phyloP scores from a whole-genome alignment of 2,113 vertebrate species.

The Barnardius zonarius region DNA sequence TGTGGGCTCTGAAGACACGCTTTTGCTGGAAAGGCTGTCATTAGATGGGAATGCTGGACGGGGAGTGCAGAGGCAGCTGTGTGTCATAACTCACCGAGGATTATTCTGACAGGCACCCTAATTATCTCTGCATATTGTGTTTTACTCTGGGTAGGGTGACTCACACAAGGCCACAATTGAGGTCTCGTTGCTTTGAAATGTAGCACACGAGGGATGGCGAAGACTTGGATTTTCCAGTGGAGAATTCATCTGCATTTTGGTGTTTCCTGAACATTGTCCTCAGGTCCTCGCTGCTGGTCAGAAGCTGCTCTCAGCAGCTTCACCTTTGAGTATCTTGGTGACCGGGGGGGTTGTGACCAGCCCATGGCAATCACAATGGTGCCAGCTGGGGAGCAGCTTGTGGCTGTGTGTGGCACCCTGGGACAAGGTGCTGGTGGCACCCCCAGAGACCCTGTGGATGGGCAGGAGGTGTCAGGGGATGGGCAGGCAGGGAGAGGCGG shows the following conservation, averaged over 20 bases:
- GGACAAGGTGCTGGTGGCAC: not conserved
- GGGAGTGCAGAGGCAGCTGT: not conserved
- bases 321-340: not conserved
- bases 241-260: not conserved
- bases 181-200: conserved; percentile 36
- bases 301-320: not conserved
- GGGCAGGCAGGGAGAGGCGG: not conserved
- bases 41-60: conserved; percentile 16
- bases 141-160: conserved; percentile 8
- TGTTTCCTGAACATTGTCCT: not conserved
- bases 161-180: not conserved
- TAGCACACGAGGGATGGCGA: not conserved
- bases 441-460: rapidly evolving
- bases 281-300: not conserved
- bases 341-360: not conserved
- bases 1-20: not conserved
- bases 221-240: not conserved
- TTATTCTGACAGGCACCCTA: conserved; percentile 46
- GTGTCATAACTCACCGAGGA: conserved; percentile 30
- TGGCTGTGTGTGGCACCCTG: not conserved
- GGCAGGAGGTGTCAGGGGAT: not conserved
- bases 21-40: conserved; percentile 32
- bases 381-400: not conserved
- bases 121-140: conserved; percentile 31
- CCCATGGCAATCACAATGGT: rapidly evolving